phyloP scores from a whole-genome alignment of 2,113 vertebrate species.

The Arvicanthis niloticus region DNA sequence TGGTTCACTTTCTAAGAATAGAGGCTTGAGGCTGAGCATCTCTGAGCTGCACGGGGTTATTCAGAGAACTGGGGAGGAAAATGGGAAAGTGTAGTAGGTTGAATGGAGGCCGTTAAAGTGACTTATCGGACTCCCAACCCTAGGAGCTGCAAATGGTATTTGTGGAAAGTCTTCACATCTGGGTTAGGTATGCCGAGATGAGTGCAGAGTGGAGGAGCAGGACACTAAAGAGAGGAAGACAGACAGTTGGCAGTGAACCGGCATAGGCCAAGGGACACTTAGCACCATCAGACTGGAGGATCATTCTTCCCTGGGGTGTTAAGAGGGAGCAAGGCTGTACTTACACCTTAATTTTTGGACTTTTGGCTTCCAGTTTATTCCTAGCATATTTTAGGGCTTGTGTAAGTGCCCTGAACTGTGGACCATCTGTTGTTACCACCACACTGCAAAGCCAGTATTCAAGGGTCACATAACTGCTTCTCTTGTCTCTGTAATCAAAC shows the following conservation, averaged over 20 bases:
- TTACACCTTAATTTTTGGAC: neutral
- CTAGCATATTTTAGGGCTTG: neutral
- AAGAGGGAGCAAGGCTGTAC: neutral
- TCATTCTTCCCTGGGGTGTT: neutral
- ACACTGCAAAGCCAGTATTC: neutral
- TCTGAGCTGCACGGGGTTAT: neutral
- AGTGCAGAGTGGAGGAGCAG: neutral
- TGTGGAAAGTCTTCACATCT: neutral
- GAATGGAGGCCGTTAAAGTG: neutral
- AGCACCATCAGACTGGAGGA: neutral
- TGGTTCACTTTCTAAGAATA: neutral
- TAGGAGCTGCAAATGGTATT: neutral
- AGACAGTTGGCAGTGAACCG: neutral
- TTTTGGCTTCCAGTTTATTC: neutral
- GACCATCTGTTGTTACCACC: neutral
- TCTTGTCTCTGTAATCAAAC: neutral
- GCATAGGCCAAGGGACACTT: neutral
- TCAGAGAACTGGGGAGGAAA: neutral
- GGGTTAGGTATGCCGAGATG: neutral
- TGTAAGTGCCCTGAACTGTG: neutral
- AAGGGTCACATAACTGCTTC: neutral
- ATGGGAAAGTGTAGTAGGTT: neutral
- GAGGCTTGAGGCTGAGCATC: neutral
- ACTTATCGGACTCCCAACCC: neutral
- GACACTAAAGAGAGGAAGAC: neutral